Percentiles rank a stretch among this genome's conserved stretches.
These are phyloP conservation scores for Pempheris klunzingeri DNA, from an alignment of 2,797 vertebrate species.

Conservation along the genomic window DNA sequence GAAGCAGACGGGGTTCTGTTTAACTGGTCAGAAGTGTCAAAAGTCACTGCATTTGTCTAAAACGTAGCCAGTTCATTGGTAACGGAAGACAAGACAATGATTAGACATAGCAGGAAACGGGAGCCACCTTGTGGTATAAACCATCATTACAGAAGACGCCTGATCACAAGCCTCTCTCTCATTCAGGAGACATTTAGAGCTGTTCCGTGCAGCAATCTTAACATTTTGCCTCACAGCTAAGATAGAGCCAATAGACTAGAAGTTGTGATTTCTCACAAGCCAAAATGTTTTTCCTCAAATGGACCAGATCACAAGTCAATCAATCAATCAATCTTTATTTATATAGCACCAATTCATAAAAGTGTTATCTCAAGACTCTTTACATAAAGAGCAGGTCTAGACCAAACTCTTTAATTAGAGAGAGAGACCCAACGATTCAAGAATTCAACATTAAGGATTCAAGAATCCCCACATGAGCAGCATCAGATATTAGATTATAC, in stretches of 20 bases:
- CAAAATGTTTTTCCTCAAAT: background rate
- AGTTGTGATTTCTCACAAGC: background rate
- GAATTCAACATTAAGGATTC: too few species aligned
- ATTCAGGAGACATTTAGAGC: background rate
- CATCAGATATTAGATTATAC: too few species aligned
- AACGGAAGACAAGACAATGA: background rate
- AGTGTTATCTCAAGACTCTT: too few species aligned
- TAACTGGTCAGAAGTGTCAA: too few species aligned
- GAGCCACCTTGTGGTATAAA: background rate
- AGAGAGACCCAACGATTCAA: too few species aligned
- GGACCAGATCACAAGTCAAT: background rate
- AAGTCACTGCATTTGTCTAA: background rate
- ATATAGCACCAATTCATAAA: too few species aligned
- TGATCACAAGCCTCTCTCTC: background rate
- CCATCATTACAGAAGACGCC: background rate
- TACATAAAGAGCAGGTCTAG: too few species aligned
- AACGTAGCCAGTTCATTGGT: background rate
- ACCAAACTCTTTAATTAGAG: too few species aligned
- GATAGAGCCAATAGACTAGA: background rate
- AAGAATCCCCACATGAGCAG: too few species aligned
- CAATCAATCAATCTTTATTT: too few species aligned
- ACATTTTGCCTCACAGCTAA: background rate
- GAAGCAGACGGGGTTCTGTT: background rate
- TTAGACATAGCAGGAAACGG: background rate
- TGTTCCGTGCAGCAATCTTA: background rate